Conservation (phyloP, 1,140 invertebrate genomes). For the Magallana gigas region DNA sequence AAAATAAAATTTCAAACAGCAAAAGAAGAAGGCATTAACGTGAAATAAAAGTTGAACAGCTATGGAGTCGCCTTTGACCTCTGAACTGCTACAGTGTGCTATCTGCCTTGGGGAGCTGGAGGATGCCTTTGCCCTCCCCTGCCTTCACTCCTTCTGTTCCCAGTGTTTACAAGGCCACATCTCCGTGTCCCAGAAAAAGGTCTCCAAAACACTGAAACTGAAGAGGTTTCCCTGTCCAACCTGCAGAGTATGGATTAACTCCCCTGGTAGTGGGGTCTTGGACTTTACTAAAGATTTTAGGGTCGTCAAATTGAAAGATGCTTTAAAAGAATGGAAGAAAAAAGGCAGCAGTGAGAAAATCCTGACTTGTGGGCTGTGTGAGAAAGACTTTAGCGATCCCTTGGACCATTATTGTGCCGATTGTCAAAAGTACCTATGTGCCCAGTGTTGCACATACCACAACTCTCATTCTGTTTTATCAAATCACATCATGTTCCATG, state of each 20-base stretch:
- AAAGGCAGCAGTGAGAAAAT: neutral
- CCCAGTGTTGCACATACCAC: conserved; percentile 42
- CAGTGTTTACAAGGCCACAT: conserved; percentile 80
- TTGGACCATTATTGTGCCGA: conserved; percentile 54
- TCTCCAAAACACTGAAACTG: neutral
- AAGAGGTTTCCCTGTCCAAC: conserved; percentile 60
- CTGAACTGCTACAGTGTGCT: conserved; percentile 58
- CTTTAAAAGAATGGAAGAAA: conserved; percentile 3
- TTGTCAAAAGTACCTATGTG: conserved; percentile 60
- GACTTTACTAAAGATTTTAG: conserved; percentile 60
- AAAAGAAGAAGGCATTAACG: too few species aligned
- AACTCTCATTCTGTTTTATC: conserved; percentile 39
- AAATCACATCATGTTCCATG: conserved; percentile 49
- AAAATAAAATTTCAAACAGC: too few species aligned
- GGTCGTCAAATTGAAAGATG: conserved; percentile 55
- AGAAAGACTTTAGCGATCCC: neutral
- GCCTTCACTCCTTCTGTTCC: conserved; percentile 69
- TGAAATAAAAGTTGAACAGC: too few species aligned
- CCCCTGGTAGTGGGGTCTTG: conserved; percentile 30
- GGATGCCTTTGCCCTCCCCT: conserved; percentile 58
- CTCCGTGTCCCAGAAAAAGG: conserved; percentile 7
- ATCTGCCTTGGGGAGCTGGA: conserved; percentile 57
- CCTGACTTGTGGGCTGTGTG: conserved; percentile 51
- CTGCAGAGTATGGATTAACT: conserved; percentile 42
- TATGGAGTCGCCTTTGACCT: conserved; percentile 11